A percentile compares a stretch with the other conserved stretches of the same genome.
Conservation (phyloP, 2,113 vertebrate species). For the Eolophus roseicapilla region DNA sequence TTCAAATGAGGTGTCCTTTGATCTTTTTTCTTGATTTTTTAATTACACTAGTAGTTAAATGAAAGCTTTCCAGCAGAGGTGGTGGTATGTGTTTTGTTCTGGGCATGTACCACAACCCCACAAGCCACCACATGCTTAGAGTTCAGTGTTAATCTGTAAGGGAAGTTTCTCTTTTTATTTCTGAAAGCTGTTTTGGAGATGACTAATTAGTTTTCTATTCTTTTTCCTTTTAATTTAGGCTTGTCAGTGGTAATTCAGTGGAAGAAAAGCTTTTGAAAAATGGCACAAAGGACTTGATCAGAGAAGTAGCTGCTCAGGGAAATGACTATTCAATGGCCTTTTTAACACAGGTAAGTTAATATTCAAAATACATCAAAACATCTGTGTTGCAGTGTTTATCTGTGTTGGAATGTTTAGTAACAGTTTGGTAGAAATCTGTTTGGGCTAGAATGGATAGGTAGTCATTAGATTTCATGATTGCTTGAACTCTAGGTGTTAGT, state of each 20-base stretch:
- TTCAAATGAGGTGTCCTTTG: not conserved
- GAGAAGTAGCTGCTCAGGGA: constrained; percentile 93
- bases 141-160: not conserved
- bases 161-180: not conserved
- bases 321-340: constrained; percentile 92
- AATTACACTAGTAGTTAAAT: not conserved
- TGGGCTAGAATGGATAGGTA: not conserved
- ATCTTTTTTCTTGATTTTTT: not conserved
- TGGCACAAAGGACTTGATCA: constrained; percentile 91
- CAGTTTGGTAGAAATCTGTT: not conserved
- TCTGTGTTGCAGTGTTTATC: not conserved
- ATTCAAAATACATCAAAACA: not conserved
- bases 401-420: not conserved
- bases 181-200: not conserved
- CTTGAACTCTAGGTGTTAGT: not conserved
- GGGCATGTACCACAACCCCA: not conserved
- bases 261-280: constrained; percentile 94
- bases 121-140: not conserved
- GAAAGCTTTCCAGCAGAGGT: not conserved
- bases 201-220: not conserved
- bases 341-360: constrained; percentile 85
- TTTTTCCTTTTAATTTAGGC: constrained; percentile 55
- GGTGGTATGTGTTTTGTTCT: not conserved
- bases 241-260: constrained; percentile 92
- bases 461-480: not conserved